Percentiles rank a stretch among this genome's conserved stretches.
Evolutionary conservation across 2,888 invertebrate genomes (phyloP).

Genomic region (Alviniconcha strummeri): DNA sequence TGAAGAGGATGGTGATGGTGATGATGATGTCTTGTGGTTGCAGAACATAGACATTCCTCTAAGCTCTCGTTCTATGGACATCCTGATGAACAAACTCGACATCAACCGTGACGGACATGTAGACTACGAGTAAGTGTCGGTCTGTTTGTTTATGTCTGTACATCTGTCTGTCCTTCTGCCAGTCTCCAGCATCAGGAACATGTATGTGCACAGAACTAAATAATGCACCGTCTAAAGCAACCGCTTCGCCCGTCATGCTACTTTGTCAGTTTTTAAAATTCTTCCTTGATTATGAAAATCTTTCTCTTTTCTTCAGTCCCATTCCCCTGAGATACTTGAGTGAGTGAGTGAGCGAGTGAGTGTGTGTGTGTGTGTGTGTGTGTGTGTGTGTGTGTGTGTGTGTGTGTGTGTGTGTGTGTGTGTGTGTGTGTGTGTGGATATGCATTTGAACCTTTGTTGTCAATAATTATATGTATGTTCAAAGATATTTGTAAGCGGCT

Average conservation of each 20-base stretch:
- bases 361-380: neutral
- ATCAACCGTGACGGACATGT: constrained; percentile 57
- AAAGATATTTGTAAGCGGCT: too few species aligned
- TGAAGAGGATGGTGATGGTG: neutral
- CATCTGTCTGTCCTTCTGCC: neutral
- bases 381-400: neutral
- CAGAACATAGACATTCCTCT: constrained; percentile 61
- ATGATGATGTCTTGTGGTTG: neutral
- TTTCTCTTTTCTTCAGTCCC: too few species aligned
- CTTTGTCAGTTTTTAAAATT: neutral
- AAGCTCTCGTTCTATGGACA: constrained; percentile 57
- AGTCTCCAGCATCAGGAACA: too few species aligned
- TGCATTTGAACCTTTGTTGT: too few species aligned
- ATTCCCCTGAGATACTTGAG: too few species aligned
- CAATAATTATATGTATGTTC: too few species aligned
- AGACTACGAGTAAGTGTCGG: constrained; percentile 56
- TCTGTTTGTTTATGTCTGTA: neutral
- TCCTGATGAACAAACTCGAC: constrained; percentile 60
- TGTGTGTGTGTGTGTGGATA: constrained; percentile 1
- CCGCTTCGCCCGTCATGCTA: neutral
- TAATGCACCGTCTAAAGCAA: too few species aligned
- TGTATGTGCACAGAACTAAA: too few species aligned
- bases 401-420: neutral
- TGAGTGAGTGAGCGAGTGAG: neutral
- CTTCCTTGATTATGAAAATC: neutral